A percentile compares a stretch with the other conserved stretches of the same genome.
Conservation (phyloP, 2,888 invertebrate species). For the Cataglyphis altisquamis region DNA sequence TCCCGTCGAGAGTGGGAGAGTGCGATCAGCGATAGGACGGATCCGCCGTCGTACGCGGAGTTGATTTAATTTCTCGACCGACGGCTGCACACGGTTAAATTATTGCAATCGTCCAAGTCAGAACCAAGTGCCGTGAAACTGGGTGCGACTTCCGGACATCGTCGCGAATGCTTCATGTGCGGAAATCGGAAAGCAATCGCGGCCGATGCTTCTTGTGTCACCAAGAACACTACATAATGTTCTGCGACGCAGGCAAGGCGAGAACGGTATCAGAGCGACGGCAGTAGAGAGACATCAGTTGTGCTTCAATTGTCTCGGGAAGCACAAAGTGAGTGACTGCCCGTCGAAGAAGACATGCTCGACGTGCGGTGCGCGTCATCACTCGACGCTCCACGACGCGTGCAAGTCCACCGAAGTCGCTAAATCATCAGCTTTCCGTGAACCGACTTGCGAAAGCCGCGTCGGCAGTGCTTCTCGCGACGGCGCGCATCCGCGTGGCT, state of each 20-base stretch:
- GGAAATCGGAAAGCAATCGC: neutral
- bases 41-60: neutral
- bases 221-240: accelerated
- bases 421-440: too few relatives aligned
- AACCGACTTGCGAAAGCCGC: too few relatives aligned
- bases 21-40: neutral
- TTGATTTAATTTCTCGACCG: neutral
- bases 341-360: neutral
- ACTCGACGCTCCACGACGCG: neutral
- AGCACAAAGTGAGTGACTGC: neutral
- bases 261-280: neutral
- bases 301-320: neutral
- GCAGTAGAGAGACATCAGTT: neutral
- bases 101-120: neutral
- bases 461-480: too few relatives aligned
- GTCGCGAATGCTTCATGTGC: neutral
- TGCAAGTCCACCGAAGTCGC: too few relatives aligned
- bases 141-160: neutral
- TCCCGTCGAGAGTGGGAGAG: too few relatives aligned
- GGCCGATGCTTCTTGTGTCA: neutral
- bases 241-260: accelerated
- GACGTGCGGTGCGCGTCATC: accelerated
- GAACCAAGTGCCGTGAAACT: neutral
- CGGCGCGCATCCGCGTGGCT: too few relatives aligned
- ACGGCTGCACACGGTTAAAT: neutral